Base-by-base conservation (phyloP, 2,888 invertebrate species). In the Melinopterus prodromus region DNA sequence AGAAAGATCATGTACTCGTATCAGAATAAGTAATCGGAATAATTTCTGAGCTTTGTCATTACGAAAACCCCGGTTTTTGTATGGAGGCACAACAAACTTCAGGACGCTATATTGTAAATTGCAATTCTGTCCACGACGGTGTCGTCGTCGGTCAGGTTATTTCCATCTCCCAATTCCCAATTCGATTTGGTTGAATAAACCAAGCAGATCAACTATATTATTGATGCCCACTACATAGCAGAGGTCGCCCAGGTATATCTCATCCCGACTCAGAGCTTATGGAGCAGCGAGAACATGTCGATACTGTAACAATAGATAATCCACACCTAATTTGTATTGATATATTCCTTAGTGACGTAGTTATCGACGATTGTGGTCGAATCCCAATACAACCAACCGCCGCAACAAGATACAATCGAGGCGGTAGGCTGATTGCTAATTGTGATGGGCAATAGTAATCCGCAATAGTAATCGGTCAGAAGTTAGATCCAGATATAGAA, bases 261-360 rank as follows among this genome's bases (percentile, higher is more conserved):
- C 53, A 53, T 53, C 12, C 53, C 53, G 12, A 53, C 53, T 53
- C 53, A 53, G 9, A 53, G 53, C 53, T 53, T 53, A 53, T 53
- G 53, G 53, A 53, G 53, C 5, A 53, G 5, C 53, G 53, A 53
- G 53, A 53, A 53, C 53, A 53, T 53, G 53, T 53, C 53, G 53
- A 4, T 53, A 53, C 53, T 53, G 53, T 53, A 53, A 53, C 53
- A 53, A 53, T 53, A 53, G 53, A 53, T 53, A 53, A 53, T 53
- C 53, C 53, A 53, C 53, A 53, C 53, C 53, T 53, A 53, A 53
- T 53, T 53, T 53, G 53, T 53, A 53, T 53, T 53, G 53, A 53
- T 53, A 53, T 53, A 53, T 53, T 53, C 53, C 53, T 53, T 53
- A 12, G 53, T 12, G 53, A 53, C 53, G 53, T 53, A 53, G 53